Base-by-base conservation (phyloP, 2,113 vertebrate species). In the Silurus meridionalis region DNA sequence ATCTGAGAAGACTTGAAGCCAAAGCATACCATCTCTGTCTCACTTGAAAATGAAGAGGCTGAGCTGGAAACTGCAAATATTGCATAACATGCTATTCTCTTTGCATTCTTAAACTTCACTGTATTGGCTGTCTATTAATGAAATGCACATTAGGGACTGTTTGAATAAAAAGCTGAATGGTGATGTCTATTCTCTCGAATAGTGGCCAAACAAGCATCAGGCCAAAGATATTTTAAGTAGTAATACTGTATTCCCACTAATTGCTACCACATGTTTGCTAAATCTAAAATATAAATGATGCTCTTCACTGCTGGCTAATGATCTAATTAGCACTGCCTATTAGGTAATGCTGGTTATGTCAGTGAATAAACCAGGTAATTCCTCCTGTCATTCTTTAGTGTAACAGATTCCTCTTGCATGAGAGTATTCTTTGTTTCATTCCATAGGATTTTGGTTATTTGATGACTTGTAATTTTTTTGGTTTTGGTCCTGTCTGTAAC, bases 71-170 rank as follows among this genome's bases (percentile, higher is more conserved):
- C 91, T 86, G 89, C 83, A 90, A 91, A 90, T 82, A 82, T 80
- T 84, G 21, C 87, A 86, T 78, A 87, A 90, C 87, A 91, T 90
- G 87, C 83, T 87, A 90, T 92, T 90, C 90, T 88, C 87, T 83
- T 85, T 89, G 88, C 84, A 87, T 91, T 86, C 90, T 37, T 77
- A 87, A 15, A 48, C 83, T 55, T 88, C 89, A 85, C 85, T 87
- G 89, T 90, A 91, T 92, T 91, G 91, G 91, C 92, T 83, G 63
- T 84, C 86, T 23, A 88, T 91, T 85, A 84, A 92, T 91, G 91
- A 91, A 92, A 90, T 89, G 89, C 50, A 85, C 57, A 50, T 79
- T 1, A 58, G 63, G n/a, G 25, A 79, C 69, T 11, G 52, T 66
- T 46, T 58, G 52, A 86, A 86, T 60, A 86, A 86, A 86, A 72